A percentile compares a stretch with the other conserved stretches of the same genome.
These are phyloP conservation scores for Noturus placidus DNA, from an alignment of 2,113 vertebrate species.

Conservation along the genomic window DNA sequence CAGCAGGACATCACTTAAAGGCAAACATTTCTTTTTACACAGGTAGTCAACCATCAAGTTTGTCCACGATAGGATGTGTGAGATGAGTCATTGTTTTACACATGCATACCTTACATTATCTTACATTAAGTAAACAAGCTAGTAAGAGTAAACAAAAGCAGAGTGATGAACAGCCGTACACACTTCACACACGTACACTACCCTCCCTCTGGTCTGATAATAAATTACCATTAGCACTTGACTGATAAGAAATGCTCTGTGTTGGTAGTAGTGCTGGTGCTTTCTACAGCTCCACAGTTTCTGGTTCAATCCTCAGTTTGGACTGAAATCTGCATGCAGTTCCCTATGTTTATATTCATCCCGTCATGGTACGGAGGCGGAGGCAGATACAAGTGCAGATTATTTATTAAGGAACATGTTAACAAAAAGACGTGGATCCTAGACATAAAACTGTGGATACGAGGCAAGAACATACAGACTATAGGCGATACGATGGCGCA, in stretches of 20 bases:
- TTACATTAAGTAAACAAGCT: not conserved
- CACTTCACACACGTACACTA: not conserved
- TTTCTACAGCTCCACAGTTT: not conserved
- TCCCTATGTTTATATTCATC: not conserved
- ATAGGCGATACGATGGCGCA: too few species aligned
- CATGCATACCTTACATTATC: not conserved
- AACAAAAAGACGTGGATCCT: too few species aligned
- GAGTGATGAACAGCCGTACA: not conserved
- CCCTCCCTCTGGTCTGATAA: not conserved
- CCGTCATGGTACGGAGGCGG: too few species aligned
- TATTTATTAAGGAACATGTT: too few species aligned
- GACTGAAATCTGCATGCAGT: not conserved
- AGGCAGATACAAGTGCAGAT: too few species aligned
- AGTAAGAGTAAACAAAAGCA: not conserved
- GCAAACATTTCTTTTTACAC: slow-evolving; percentile 5
- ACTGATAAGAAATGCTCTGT: not conserved
- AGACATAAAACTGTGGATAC: too few species aligned
- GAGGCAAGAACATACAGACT: too few species aligned
- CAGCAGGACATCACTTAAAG: not conserved
- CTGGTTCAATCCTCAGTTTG: not conserved
- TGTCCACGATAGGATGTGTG: not conserved
- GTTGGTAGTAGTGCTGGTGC: not conserved
- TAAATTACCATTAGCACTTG: not conserved
- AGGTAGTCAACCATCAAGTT: not conserved
- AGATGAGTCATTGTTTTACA: not conserved